Percentiles rank a stretch among this genome's conserved stretches.
These are phyloP conservation scores for Quadroppia sp. DNA, from an alignment of 2,888 invertebrate species.

Conservation along the genomic window DNA sequence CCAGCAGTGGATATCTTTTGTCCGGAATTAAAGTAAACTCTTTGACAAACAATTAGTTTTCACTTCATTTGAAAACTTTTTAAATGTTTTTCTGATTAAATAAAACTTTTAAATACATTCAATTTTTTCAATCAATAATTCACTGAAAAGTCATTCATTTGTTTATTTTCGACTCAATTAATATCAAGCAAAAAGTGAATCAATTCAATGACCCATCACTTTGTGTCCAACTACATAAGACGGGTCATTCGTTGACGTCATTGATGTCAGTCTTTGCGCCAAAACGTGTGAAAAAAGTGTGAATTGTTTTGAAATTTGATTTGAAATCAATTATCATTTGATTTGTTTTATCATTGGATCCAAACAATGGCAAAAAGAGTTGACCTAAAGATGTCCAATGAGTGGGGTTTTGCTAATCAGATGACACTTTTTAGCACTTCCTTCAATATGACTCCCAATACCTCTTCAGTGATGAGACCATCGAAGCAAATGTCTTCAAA, in stretches of 20 bases:
- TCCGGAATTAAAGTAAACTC: slow-evolving; percentile 60
- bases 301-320: not conserved
- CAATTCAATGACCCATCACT: too few species aligned
- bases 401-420: slow-evolving; percentile 28
- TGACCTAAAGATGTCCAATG: not conserved
- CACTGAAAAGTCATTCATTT: too few species aligned
- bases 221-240: too few species aligned
- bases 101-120: too few species aligned
- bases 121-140: too few species aligned
- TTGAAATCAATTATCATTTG: not conserved
- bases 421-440: slow-evolving; percentile 7
- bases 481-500: not conserved
- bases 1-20: slow-evolving; percentile 80
- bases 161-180: too few species aligned
- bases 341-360: not conserved
- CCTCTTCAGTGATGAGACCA: not conserved
- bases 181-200: too few species aligned
- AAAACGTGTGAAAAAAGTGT: not conserved
- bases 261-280: not conserved
- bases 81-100: not conserved
- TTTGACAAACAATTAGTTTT: not conserved
- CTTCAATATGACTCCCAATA: not conserved
- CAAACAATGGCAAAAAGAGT: not conserved
- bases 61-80: not conserved
- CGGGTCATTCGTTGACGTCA: not conserved